Conservation (phyloP, 2,113 vertebrate species). For the Barnardius zonarius region DNA sequence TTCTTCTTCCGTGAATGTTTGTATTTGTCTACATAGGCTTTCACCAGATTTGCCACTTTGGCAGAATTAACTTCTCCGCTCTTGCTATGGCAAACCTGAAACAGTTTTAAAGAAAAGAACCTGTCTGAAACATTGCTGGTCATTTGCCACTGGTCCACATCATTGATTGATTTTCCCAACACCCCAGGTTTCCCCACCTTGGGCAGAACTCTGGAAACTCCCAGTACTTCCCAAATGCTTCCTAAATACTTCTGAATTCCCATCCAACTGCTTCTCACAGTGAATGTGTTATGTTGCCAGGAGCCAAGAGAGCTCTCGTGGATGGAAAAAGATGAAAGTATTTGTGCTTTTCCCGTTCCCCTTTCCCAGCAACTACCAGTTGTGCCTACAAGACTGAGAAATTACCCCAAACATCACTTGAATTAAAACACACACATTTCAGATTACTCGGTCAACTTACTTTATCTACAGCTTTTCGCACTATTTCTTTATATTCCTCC, state of each 20-base stretch:
- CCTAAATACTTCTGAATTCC: not conserved
- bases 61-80: slow-evolving; percentile 96
- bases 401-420: not conserved
- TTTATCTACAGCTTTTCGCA: slow-evolving; percentile 97
- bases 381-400: not conserved
- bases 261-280: not conserved
- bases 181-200: not conserved
- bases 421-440: fast-evolving
- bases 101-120: not conserved
- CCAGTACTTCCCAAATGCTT: not conserved
- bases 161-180: not conserved
- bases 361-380: not conserved
- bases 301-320: not conserved
- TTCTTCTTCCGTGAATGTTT: slow-evolving; percentile 91
- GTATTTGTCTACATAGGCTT: slow-evolving; percentile 98
- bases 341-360: not conserved
- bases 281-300: not conserved
- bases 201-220: not conserved
- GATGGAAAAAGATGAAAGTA: not conserved
- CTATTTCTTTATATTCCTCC: slow-evolving; percentile 98
- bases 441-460: slow-evolving; percentile 63
- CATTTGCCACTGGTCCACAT: not conserved
- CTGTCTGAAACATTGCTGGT: fast-evolving
- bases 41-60: slow-evolving; percentile 96
- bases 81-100: slow-evolving; percentile 95